Evolutionary conservation across 2,888 invertebrate species (phyloP).

Genomic region (Polydrusus cervinus): DNA sequence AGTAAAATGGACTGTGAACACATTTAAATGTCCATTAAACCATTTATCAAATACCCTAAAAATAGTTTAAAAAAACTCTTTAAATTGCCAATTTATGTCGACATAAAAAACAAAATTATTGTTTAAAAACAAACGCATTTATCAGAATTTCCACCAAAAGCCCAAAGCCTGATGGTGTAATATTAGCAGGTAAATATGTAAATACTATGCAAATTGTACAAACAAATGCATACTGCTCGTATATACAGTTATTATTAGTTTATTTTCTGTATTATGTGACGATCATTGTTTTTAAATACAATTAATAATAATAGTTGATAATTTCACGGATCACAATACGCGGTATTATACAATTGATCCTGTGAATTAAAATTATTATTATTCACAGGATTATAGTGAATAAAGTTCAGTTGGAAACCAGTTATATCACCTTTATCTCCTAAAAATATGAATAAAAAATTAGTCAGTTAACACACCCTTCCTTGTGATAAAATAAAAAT

Average conservation of each 20-base stretch:
- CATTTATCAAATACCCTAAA: neutral
- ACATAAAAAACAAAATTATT: neutral
- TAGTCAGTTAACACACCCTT: too few relatives aligned
- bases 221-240: neutral
- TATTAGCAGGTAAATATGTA: conserved; percentile 7
- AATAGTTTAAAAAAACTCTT: neutral
- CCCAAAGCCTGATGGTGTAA: neutral
- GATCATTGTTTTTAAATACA: neutral
- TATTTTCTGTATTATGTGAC: conserved; percentile 4
- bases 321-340: too few relatives aligned
- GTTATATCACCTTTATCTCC: too few relatives aligned
- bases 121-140: neutral
- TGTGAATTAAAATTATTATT: too few relatives aligned
- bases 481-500: too few relatives aligned
- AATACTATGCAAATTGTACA: conserved; percentile 8
- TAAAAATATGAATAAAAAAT: too few relatives aligned
- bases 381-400: too few relatives aligned
- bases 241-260: conserved; percentile 7
- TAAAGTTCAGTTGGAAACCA: too few relatives aligned
- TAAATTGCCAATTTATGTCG: conserved; percentile 5
- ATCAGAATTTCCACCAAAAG: neutral
- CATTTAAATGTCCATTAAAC: neutral
- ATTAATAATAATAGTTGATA: too few relatives aligned
- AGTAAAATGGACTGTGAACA: neutral
- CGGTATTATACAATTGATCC: too few relatives aligned